Evolutionary conservation across 1,140 invertebrate species (phyloP), one percentile per base, ranked within the genome.

Genomic region (Leptoteleia sp.): DNA sequence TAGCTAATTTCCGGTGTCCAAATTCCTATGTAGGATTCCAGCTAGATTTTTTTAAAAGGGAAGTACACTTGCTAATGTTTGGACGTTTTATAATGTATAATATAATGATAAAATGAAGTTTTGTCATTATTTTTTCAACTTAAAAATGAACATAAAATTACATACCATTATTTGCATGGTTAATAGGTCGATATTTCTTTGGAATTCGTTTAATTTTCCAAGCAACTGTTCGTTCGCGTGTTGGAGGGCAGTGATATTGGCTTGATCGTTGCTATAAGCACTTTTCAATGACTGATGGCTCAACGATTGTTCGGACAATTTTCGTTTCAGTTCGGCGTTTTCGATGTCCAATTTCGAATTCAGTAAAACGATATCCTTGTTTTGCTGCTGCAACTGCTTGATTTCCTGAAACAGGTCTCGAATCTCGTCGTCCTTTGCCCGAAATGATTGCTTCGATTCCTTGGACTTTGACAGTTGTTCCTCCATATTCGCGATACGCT

Each of bases 351-450:
- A 33, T 47, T 86, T 86, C 0, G 83, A 82, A 19, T 83, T 90
- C 0, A 86, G 33, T 0, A 47, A 33, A 0, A 87, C 71, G 3
- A 89, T 65, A 37, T 90, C 87, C 4, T 61, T 79, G 27, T 90
- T 89, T 33, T 89, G 86, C n/a, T 90, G 82, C 11, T 89, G 86
- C 4, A 90, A 35, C 19, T 84, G 81, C 38, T 87, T 82, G 2
- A 88, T 76, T 48, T 90, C 88, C 6, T 76, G 85, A 7, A 50
- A 38, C 16, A 89, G 37, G 45, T 87, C 85, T 3, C 55, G 45
- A 64, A 90, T 88, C 27, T 80, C 83, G 11, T 89, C 83, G 4
- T 90, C 83, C 33, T 86, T 89, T 8, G 84, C 84, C 6, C 80
- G 59, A 4, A 82, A 42, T 3, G 57, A 37, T 1, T 83, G 22